A percentile compares a stretch with the other conserved stretches of the same genome.
Conservation (phyloP, 2,888 invertebrate genomes). For the Standfussiana lucernea region DNA sequence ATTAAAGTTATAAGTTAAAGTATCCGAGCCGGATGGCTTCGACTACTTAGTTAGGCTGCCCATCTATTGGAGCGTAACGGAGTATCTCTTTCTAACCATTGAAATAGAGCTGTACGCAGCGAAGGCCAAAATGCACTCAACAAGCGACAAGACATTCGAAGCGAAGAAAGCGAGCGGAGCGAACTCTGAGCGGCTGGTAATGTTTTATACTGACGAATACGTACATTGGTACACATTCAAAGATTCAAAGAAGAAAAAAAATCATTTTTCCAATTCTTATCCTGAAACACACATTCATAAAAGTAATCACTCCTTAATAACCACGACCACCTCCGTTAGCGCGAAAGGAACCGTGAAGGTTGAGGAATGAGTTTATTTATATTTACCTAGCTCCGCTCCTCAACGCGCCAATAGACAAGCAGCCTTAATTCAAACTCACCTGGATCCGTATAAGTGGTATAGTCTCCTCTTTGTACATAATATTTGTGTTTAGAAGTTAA, state of each 20-base stretch:
- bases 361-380: neutral
- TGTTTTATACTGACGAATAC: neutral
- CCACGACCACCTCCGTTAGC: neutral
- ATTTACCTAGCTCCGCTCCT: neutral
- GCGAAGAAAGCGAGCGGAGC: neutral
- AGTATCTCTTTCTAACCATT: neutral
- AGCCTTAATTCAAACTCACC: conserved; percentile 77
- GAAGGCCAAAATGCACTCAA: neutral
- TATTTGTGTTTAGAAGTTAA: conserved; percentile 70
- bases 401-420: conserved; percentile 1
- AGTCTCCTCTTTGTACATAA: conserved; percentile 87
- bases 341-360: neutral
- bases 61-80: conserved; percentile 14
- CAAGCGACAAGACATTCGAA: conserved; percentile 12
- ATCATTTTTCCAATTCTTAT: neutral
- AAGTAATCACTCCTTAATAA: neutral
- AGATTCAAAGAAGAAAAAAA: no score
- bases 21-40: conserved; percentile 18
- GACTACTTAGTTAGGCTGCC: conserved; percentile 33
- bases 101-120: conserved; percentile 9
- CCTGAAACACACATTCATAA: neutral
- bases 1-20: conserved; percentile 46
- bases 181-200: no score
- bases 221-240: no score
- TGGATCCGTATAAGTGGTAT: conserved; percentile 88